Evolutionary conservation across 2,888 invertebrate genomes (phyloP).

Genomic region (Eumacrocentrus americanus): DNA sequence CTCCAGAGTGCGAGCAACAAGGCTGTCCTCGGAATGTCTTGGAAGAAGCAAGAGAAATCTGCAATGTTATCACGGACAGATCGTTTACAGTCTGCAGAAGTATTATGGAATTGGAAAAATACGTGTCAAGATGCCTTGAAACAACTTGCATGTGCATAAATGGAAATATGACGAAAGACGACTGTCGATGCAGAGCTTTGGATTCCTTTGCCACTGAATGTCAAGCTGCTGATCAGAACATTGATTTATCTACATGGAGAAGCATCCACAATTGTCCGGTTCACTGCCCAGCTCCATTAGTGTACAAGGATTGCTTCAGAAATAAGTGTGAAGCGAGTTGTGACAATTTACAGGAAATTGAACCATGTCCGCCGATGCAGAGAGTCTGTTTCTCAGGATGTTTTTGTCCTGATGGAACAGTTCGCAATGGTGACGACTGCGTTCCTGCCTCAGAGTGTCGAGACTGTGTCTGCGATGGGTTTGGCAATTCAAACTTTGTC

Average conservation of each 20-base stretch:
- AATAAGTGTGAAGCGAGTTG: constrained; percentile 79
- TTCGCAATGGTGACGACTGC: constrained; percentile 73
- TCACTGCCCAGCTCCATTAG: constrained; percentile 75
- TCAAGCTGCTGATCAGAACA: constrained; percentile 67
- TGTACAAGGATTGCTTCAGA: constrained; percentile 81
- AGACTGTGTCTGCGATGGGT: constrained; percentile 76
- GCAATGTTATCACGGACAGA: constrained; percentile 72
- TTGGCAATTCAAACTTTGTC: constrained; percentile 80
- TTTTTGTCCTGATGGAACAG: constrained; percentile 79
- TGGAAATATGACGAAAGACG: constrained; percentile 52
- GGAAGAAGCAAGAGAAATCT: constrained; percentile 71
- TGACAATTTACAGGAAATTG: constrained; percentile 66
- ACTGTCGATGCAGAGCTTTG: constrained; percentile 75
- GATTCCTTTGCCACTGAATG: constrained; percentile 78
- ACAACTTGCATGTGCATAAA: constrained; percentile 77
- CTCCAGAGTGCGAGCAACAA: constrained; percentile 63
- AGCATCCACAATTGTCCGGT: constrained; percentile 74
- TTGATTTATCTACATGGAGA: constrained; percentile 76
- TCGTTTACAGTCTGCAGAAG: constrained; percentile 71
- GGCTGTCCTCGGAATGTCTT: constrained; percentile 70
- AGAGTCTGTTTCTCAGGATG: constrained; percentile 82
- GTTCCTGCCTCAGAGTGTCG: constrained; percentile 74
- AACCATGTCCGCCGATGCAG: constrained; percentile 69
- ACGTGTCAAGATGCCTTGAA: constrained; percentile 76
- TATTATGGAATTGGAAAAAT: constrained; percentile 71